Base-by-base conservation (phyloP, 1,140 invertebrate genomes). In the Leptinotarsa undecemlineata region DNA sequence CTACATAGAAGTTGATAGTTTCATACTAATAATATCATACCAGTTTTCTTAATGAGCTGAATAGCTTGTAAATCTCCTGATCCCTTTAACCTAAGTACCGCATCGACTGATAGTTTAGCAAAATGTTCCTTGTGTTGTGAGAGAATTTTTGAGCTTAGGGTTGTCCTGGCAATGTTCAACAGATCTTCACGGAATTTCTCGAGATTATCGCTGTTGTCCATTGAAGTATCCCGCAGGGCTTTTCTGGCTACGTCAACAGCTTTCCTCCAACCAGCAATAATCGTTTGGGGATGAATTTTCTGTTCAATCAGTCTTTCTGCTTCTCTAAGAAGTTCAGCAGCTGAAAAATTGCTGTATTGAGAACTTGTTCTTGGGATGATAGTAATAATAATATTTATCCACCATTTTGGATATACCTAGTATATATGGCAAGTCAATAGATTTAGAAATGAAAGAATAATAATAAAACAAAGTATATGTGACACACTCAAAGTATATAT, bases 51-150 rank as follows among this genome's bases (percentile, higher is more conserved):
- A 63, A 99, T 98, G 19, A 99, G 93, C 86, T 99, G 98, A 85
- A 99, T 99, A 19, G 98, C 74, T 51, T 76, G 75, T 6, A 99
- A 87, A 87, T 98, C 97, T 21, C 95, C 96, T 74, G 95, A 97
- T 33, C 97, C 97, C 87, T 99, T 99, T 4, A 99, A 87, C 82
- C 98, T 89, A 4, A 99, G 84, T 15, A 99, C 94, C 72, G 98
- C 97, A 86, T 99, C 93, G 0, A 99, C 97, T 68, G 97, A 95
- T 64, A 99, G 88, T 76, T 96, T 95, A 73, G 97, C 90, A 85
- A 99, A 99, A 82, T 97, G 92, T 78, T 99, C 97, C 87, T 98
- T 99, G 83, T 99, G 96, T 82, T 99, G 97, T 67, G 95, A 94
- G 0, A 99, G 87, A 85, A 99, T 99, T 87, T 99, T 99, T 0